Conservation (phyloP, 2,888 invertebrate species). For the Alitta virens region DNA sequence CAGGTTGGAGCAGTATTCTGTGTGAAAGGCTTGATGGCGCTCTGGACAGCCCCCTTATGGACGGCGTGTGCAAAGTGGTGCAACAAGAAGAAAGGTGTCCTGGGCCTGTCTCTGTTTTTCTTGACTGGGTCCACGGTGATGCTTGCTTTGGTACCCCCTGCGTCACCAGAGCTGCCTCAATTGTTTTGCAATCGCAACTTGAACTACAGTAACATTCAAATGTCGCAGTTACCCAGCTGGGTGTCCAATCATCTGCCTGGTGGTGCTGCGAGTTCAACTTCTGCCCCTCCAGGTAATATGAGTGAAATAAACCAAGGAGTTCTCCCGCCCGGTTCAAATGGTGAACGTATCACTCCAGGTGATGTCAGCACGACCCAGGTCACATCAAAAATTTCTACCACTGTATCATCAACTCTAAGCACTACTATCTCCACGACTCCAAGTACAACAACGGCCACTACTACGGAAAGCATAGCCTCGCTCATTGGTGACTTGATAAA, state of each 20-base stretch:
- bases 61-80: constrained; percentile 42
- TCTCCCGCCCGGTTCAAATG: not conserved
- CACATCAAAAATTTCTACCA: not conserved
- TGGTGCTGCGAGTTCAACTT: too few species aligned
- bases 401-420: not conserved
- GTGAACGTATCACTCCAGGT: not conserved
- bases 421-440: not conserved
- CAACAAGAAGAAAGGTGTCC: constrained; percentile 39
- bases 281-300: not conserved
- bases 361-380: not conserved
- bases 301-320: not conserved
- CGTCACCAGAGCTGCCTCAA: not conserved
- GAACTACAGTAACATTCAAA: not conserved
- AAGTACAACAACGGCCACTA: not conserved
- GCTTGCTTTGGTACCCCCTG: constrained; percentile 33
- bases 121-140: constrained; percentile 42
- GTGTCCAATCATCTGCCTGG: not conserved
- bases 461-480: not conserved
- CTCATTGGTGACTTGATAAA: not conserved
- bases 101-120: constrained; percentile 44
- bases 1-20: constrained; percentile 42
- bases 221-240: not conserved
- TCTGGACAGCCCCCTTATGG: constrained; percentile 47
- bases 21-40: constrained; percentile 39
- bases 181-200: constrained; percentile 6